Evolutionary conservation across 2,797 vertebrate species (phyloP).

Genomic region (Tauraco hartlaubi): DNA sequence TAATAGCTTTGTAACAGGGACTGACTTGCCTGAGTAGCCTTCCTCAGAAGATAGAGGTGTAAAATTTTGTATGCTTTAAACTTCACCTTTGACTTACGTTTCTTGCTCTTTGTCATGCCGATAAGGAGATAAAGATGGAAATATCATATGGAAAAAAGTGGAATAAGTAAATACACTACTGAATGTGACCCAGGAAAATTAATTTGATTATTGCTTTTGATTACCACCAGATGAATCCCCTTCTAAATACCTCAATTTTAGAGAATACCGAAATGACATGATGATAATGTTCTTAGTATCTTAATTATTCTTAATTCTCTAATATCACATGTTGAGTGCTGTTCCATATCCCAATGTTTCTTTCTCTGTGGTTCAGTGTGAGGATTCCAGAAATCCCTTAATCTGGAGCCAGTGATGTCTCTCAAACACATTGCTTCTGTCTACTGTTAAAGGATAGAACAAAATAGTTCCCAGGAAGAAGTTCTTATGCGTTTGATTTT

Average conservation of each 20-base stretch:
- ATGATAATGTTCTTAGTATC: neutral
- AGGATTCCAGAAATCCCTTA: neutral
- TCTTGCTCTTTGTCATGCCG: neutral
- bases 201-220: neutral
- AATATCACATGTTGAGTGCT: neutral
- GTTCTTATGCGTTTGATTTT: neutral
- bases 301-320: neutral
- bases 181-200: neutral
- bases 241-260: neutral
- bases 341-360: neutral
- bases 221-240: neutral
- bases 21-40: neutral
- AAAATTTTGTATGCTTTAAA: neutral
- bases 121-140: neutral
- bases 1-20: neutral
- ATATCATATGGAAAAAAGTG: neutral
- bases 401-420: neutral
- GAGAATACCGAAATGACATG: neutral
- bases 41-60: neutral
- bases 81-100: neutral
- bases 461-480: neutral
- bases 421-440: neutral
- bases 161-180: neutral
- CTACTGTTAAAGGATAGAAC: neutral
- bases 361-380: neutral